These are phyloP conservation scores for Columba janthina DNA, from an alignment of 2,113 vertebrate genomes.

Conservation along the genomic window DNA sequence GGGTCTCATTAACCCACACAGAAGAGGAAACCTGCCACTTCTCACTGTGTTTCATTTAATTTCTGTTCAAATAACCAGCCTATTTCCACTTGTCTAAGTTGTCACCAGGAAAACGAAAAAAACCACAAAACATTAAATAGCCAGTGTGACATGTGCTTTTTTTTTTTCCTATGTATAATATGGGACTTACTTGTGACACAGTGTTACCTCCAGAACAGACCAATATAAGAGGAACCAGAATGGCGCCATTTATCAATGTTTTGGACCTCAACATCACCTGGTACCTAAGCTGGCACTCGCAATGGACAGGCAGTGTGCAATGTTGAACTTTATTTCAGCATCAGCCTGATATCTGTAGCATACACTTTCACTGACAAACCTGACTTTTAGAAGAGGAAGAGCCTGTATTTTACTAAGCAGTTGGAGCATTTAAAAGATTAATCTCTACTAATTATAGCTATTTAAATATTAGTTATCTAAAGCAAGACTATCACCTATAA, in stretches of 20 bases:
- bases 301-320: not conserved
- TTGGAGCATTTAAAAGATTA: not conserved
- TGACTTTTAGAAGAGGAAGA: not conserved
- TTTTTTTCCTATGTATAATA: not conserved
- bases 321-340: not conserved
- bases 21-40: constrained; percentile 29
- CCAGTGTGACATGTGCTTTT: not conserved
- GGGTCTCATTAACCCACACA: constrained; percentile 45
- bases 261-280: not conserved
- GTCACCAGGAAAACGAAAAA: not conserved
- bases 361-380: not conserved
- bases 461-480: not conserved
- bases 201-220: not conserved
- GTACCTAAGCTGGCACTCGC: not conserved
- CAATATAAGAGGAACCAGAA: not conserved
- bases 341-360: not conserved
- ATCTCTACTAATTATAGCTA: not conserved
- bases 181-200: not conserved
- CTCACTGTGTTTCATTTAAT: constrained; percentile 33
- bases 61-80: constrained; percentile 36
- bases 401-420: not conserved
- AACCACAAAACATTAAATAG: not conserved
- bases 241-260: not conserved
- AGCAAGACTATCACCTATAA: not conserved
- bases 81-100: constrained; percentile 8